Evolutionary conservation across 2,888 invertebrate genomes (phyloP), one percentile per base, ranked within the genome.

Genomic region (Tenthredo amoena): DNA sequence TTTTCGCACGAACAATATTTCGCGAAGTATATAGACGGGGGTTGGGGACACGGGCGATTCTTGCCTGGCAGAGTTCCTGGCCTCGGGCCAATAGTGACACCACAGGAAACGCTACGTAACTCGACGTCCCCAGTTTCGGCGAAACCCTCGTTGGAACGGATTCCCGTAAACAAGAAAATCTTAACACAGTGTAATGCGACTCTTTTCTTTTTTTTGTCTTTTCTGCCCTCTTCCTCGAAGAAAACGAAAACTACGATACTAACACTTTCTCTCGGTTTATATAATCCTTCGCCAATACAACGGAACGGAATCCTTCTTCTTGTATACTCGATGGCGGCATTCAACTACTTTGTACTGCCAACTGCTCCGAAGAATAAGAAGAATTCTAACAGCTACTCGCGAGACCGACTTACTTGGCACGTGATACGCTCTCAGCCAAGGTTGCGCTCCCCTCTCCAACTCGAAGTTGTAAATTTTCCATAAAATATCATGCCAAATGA

Each of bases 71-170:
- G 10, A 18, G 62, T 62, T 81, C 62, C 55, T 81, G 81, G 81
- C 58, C 10, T 9, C 5, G 10, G 58, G 62, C 81, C 81, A 81
- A 62, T 12, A 81, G 81, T 81, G 81, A 81, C 81, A 81, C 81
- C 81, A 81, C 81, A 81, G 81, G 62, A 81, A 81, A 62, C 81
- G 81, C 81, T 50, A 81, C 81, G 81, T 81, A 81, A 81, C 81
- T 58, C 37, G n/a, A 62, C 37, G 81, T 58, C 50, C 50, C 50
- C 50, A 31, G 50, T 40, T 34, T 47, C 31, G 2, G 9, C 72
- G 72, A 40, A 74, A 74, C n/a, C 72, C 40, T 12, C 58, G 58
- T n/a, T 58, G 58, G 68, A 3, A 68, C 18, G 34, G 50, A 77
- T 77, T 77, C 50, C 26, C 77, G 77, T 55, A 77, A 77, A 77